A percentile compares a stretch with the other conserved stretches of the same genome.
phyloP scores from a whole-genome alignment of 2,797 vertebrate species.

The Craterocephalus amniculus region DNA sequence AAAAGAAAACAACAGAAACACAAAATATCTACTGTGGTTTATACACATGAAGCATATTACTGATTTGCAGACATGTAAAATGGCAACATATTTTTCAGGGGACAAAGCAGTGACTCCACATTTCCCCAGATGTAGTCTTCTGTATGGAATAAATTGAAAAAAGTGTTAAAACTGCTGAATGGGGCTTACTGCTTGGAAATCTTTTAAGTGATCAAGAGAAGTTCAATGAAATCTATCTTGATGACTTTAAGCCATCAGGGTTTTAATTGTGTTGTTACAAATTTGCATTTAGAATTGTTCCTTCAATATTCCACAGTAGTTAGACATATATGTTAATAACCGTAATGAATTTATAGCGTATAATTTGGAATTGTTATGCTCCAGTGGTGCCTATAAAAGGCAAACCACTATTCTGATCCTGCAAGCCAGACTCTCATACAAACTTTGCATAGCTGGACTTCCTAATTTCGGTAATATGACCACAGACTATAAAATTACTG shows the following conservation, averaged over 20 bases:
- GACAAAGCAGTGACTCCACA: not conserved
- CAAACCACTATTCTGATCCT: not conserved
- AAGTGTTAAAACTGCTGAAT: not conserved
- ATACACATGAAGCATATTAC: not conserved
- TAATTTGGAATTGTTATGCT: not conserved
- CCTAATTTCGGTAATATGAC: not conserved
- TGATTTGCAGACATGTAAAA: not conserved
- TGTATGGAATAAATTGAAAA: not conserved
- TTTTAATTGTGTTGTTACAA: not conserved
- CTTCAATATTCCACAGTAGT: too few relatives aligned
- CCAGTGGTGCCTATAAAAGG: not conserved
- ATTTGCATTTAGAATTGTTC: not conserved
- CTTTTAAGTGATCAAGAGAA: not conserved
- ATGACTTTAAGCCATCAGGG: not conserved
- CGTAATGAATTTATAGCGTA: not conserved
- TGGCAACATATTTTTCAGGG: not conserved
- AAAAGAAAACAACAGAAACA: not conserved
- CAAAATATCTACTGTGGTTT: not conserved
- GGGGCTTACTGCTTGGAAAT: not conserved
- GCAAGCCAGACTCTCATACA: not conserved
- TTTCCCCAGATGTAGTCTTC: not conserved
- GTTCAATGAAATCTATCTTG: not conserved
- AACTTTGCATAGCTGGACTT: not conserved
- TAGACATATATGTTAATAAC: not conserved
- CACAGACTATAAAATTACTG: conserved; percentile 17